A percentile compares a stretch with the other conserved stretches of the same genome.
These are phyloP conservation scores for Campoletis raptor DNA, from an alignment of 2,888 invertebrate genomes.

Conservation along the genomic window DNA sequence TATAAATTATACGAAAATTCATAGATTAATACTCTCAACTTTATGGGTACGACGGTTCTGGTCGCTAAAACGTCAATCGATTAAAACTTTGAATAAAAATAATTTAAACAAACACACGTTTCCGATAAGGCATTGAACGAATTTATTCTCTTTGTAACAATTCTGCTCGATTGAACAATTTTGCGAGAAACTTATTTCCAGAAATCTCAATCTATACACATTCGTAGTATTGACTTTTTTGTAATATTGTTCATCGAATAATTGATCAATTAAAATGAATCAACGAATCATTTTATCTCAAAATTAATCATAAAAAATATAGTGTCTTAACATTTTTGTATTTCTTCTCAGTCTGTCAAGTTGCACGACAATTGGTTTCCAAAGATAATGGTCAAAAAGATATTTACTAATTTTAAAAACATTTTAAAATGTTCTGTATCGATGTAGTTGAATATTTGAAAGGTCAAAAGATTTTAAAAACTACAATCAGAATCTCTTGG, in stretches of 20 bases:
- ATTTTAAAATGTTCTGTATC: background rate
- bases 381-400: background rate
- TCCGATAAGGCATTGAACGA: background rate
- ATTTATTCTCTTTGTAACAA: background rate
- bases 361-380: background rate
- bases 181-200: too few species aligned
- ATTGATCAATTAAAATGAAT: too few species aligned
- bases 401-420: background rate
- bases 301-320: too few species aligned
- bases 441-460: background rate
- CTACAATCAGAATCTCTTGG: conserved; percentile 14
- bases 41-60: too few species aligned
- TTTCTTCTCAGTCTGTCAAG: too few species aligned
- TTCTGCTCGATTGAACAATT: background rate
- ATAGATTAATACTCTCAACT: too few species aligned
- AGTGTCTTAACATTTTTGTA: too few species aligned
- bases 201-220: too few species aligned
- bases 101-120: too few species aligned
- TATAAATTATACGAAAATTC: background rate
- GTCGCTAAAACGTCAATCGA: background rate
- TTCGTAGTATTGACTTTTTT: too few species aligned
- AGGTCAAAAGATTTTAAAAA: conserved; percentile 1
- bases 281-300: too few species aligned
- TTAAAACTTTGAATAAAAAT: background rate
- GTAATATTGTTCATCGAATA: too few species aligned